Percentiles rank a stretch among this genome's conserved stretches.
Conservation (phyloP, 2,113 vertebrate genomes). For the Ptilorrhoa leucosticta region DNA sequence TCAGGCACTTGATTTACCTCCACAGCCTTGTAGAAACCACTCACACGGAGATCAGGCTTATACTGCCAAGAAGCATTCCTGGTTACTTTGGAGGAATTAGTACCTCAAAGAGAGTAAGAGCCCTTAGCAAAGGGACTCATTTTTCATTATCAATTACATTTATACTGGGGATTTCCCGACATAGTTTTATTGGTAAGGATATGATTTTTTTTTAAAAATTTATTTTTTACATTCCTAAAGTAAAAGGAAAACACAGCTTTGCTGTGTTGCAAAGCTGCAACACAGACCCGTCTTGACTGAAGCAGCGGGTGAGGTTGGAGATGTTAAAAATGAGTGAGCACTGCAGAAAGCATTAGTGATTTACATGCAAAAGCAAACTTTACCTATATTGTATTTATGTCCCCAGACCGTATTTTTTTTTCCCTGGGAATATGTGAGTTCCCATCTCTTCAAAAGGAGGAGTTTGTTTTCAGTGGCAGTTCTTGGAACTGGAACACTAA, state of each 20-base stretch:
- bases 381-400: slow-evolving; percentile 17
- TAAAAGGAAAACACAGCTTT: background rate
- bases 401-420: background rate
- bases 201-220: background rate
- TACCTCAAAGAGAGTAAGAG: background rate
- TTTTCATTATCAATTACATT: background rate
- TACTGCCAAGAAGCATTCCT: background rate
- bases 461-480: slow-evolving; percentile 49
- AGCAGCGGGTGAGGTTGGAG: background rate
- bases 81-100: background rate
- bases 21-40: background rate
- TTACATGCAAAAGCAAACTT: slow-evolving; percentile 17
- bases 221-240: background rate
- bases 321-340: background rate
- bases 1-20: background rate
- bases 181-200: background rate
- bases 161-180: background rate
- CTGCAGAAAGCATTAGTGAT: slow-evolving; percentile 5
- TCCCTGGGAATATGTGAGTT: slow-evolving; percentile 53
- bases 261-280: background rate
- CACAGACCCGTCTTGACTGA: background rate
- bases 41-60: background rate
- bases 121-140: background rate
- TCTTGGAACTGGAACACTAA: slow-evolving; percentile 47
- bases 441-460: slow-evolving; percentile 47